These are phyloP conservation scores for Alloplasta piceator DNA, from an alignment of 2,888 invertebrate species.

Conservation along the genomic window DNA sequence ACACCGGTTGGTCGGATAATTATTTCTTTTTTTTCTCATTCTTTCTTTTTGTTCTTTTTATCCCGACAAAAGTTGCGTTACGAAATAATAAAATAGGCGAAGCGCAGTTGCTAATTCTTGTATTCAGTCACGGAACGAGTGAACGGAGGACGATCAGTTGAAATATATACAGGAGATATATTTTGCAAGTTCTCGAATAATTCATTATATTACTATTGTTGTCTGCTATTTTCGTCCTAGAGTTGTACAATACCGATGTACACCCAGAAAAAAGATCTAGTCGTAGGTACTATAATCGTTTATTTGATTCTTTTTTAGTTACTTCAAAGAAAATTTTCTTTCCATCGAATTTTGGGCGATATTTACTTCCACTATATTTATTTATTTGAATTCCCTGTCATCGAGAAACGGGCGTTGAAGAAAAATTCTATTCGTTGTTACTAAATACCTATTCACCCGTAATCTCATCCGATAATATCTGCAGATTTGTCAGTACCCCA, in stretches of 20 bases:
- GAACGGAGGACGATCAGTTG: constrained; percentile 12
- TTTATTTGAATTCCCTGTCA: too few species aligned
- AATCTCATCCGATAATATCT: too few species aligned
- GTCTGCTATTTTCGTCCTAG: background rate
- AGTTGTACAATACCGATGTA: background rate
- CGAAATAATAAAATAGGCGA: constrained; percentile 55
- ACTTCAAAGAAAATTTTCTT: too few species aligned
- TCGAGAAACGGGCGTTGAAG: too few species aligned
- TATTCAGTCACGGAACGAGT: constrained; percentile 39
- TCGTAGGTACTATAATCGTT: too few species aligned
- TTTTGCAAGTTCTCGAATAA: background rate
- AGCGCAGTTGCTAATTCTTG: constrained; percentile 46
- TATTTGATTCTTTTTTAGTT: too few species aligned
- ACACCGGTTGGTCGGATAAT: constrained; percentile 49
- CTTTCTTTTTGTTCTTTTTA: background rate
- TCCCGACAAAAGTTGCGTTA: constrained; percentile 29
- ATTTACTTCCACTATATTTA: too few species aligned
- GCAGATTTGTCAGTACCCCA: too few species aligned
- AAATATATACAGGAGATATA: constrained; percentile 2
- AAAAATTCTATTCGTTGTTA: too few species aligned
- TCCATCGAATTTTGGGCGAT: too few species aligned
- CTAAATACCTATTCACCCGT: too few species aligned
- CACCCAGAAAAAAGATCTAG: too few species aligned
- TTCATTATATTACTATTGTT: constrained; percentile 10
- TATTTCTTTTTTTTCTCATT: constrained; percentile 42